Evolutionary conservation across 2,113 vertebrate species (phyloP).

Genomic region (Dendrocopos noguchii): DNA sequence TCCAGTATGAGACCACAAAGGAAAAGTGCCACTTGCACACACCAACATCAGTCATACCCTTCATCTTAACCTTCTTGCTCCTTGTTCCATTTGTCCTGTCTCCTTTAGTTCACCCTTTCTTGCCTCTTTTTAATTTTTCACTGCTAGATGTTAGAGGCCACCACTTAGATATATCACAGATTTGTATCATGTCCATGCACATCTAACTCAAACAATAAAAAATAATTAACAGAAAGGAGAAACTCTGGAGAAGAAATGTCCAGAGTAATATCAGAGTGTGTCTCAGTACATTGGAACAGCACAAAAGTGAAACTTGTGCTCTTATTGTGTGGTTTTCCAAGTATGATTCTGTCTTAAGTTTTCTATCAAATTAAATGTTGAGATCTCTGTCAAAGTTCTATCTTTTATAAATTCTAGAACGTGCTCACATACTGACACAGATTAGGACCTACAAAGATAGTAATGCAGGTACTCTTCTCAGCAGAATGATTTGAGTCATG

Average conservation of each 20-base stretch:
- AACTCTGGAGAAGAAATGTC: not conserved
- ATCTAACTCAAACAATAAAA: not conserved
- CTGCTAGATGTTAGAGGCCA: not conserved
- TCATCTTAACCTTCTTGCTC: not conserved
- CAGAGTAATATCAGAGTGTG: not conserved
- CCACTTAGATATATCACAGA: not conserved
- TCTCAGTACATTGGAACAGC: not conserved
- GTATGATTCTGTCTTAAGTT: not conserved
- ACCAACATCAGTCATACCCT: not conserved
- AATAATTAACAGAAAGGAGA: not conserved
- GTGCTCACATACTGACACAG: not conserved
- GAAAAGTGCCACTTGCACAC: not conserved
- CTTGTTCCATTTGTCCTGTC: not conserved
- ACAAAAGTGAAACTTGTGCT: not conserved
- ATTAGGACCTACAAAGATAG: not conserved
- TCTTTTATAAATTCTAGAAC: not conserved
- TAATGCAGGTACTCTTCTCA: not conserved
- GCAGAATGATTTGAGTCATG: not conserved
- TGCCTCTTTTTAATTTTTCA: not conserved
- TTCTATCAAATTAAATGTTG: not conserved
- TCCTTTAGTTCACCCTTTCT: not conserved
- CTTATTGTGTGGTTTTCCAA: not conserved
- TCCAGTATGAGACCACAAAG: not conserved
- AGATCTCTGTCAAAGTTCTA: not conserved
- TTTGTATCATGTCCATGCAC: not conserved